A percentile compares a stretch with the other conserved stretches of the same genome.
phyloP scores from a whole-genome alignment of 2,113 vertebrate species.

The Sminthopsis crassicaudata region DNA sequence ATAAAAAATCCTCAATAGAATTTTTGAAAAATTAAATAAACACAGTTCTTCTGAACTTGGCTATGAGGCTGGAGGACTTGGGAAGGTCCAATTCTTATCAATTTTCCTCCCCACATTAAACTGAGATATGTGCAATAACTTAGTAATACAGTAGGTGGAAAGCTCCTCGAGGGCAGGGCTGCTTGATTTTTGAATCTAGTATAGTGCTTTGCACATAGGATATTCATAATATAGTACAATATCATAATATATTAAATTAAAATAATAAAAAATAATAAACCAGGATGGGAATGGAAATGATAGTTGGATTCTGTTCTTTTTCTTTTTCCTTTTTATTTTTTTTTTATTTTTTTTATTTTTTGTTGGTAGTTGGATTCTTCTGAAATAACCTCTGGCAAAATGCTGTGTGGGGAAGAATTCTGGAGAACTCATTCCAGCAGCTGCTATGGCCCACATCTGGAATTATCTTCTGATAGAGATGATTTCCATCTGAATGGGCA shows the following conservation, averaged over 20 bases:
- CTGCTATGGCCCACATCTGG: too few species aligned
- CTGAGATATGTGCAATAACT: neutral
- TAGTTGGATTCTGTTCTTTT: too few species aligned
- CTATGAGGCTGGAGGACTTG: constrained; percentile 15
- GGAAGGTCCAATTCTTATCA: neutral
- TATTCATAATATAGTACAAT: neutral
- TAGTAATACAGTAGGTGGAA: neutral
- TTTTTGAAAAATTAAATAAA: neutral
- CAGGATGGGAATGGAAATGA: too few species aligned
- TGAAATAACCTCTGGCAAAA: too few species aligned
- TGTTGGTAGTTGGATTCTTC: too few species aligned
- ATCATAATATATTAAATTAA: too few species aligned
- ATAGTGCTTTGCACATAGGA: neutral
- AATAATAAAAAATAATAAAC: neutral
- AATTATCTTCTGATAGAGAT: too few species aligned
- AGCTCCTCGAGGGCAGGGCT: neutral
- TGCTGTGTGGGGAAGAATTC: neutral
- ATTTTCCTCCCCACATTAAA: constrained; percentile 22
- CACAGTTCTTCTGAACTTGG: neutral
- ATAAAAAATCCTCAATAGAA: neutral
- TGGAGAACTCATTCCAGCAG: too few species aligned
- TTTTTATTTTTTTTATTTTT: too few species aligned
- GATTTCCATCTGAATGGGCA: too few species aligned
- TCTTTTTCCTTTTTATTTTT: too few species aligned
- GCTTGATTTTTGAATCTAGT: neutral